Base-by-base conservation (phyloP, 2,797 vertebrate species). In the Pogonophryne albipinna region DNA sequence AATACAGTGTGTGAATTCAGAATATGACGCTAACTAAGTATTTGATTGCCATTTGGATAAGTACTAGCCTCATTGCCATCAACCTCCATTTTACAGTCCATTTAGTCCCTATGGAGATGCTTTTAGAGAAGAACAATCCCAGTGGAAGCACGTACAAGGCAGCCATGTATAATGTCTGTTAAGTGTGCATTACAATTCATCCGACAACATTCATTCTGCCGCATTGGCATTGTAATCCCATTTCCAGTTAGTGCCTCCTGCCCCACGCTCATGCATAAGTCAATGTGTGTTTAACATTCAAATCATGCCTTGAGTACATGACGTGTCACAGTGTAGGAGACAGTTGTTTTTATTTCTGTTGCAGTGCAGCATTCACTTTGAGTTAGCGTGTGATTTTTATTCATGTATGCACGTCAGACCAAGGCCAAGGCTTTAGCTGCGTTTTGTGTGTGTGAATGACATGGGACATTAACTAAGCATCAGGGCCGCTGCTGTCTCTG, bases 281-380 rank as follows among this genome's bases (percentile, higher is more conserved):
- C 91, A 91, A 78, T 83, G 73, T 78, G 89, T 84, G 83, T 88
- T 94, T 93, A 93, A 88, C 89, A 94, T 93, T 93, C 86, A 84
- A 81, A 89, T 87, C 90, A 85, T 89, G 89, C 64, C 65, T 80
- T 55, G 53, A 80, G 75, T 85, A 74, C 64, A 49, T 77, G 84
- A 78, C 53, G 49, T 79, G 84, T 82, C 77, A 61, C 86, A 86
- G 76, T 69, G 66, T 55, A 67, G 85, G 71, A 89, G 88, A 89
- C 84, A 78, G 89, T 92, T 92, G 85, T 91, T 91, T 92, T 92
- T 91, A 87, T 87, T 89, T 83, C 84, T 80, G 70, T 79, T 73
- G 80, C 84, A 34, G 74, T 45, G 71, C 80, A 46, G 80, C 64
- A 49, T 88, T 90, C 81, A 16, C 80, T 89, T 84, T 74, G 83